Base-by-base conservation (phyloP, 2,888 invertebrate genomes). In the Isotomurus palustris region DNA sequence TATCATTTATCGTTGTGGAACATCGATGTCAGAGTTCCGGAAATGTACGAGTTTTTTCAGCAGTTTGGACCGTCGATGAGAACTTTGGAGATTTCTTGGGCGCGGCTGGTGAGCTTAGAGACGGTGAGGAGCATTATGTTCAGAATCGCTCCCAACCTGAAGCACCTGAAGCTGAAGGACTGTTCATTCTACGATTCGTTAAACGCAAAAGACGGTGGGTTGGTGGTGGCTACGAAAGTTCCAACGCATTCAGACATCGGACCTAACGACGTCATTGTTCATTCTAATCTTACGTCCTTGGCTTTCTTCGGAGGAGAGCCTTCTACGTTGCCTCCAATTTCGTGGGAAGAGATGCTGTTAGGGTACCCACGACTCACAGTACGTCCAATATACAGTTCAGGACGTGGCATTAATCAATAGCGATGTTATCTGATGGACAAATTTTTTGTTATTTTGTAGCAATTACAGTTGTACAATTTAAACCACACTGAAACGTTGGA, bases 301-400 rank as follows among this genome's bases (percentile, higher is more conserved):
- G 54, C 43, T 25, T 64, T 64, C 40, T 59, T 56, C 27, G 64
- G 61, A 3, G 61, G 61, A 2, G 60, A 64, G 32, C 55, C 58
- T 5, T 53, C 58, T 10, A 58, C 52, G 12, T 48, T 45, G 12
- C 58, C 60, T 38, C 60, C 64, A 12, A 40, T 64, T 32, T 41
- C 48, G 2, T 64, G 60, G 60, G 29, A 58, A 25, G 64, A 64
- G 21, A 44, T 64, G 14, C 48, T 64, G 27, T 45, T 36, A 6
- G 64, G 52, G 3, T 64, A 44, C 47, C 64, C 64, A 3, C 50
- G 58, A 44, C 36, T 64, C 3, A 61, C 58, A 58, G 64, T 58
- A 53, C n/a, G 8, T 25, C 17, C 27, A 25, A 48, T 35, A 52
- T 25, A 22, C 41, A 32, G 22, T 21, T 21, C 21, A 22, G 25